Base-by-base conservation (phyloP, 2,113 vertebrate species). In the Vulpes lagopus region DNA sequence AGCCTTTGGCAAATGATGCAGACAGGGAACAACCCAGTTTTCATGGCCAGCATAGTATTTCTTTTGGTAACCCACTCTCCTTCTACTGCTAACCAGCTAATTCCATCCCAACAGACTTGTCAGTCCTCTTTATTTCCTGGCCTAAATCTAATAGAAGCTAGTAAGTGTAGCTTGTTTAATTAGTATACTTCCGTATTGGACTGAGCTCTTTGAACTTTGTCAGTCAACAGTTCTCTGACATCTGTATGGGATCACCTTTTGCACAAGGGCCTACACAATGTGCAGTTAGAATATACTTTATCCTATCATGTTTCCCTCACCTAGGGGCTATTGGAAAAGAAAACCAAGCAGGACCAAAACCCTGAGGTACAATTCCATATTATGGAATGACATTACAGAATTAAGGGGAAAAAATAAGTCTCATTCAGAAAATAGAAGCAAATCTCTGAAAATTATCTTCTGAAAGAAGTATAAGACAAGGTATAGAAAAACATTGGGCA, bases 381-480 rank as follows among this genome's bases (percentile, higher is more conserved):
- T 85, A 43, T 2, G 5, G 22, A 74, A 74, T 89, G 74, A 65
- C 81, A 80, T 94, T 73, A 76, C 1, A 94, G 53, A 92, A 81
- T 53, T 79, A 55, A 94, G 22, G 9, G 9, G 51, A 9, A 8
- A 43, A 59, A 78, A 64, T 78, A 64, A 53, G 4, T 65, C 49
- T 79, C 30, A 90, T 59, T 86, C 17, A 85, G 65, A 80, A 91
- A 96, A 76, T 55, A 74, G 6, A 82, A 76, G n/a, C 59, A 81
- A 22, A 62, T 25, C 38, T 60, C 80, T 82, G 19, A 92, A 89
- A 89, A 81, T 14, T 25, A 81, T 49, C 32, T 59, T 80, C 23
- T 79, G 35, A 82, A 93, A 86, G 43, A 79, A 93, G 20, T 12
- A 60, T 17, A 65, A 55, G 19, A 38, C 5, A 87, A 87, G 32